Evolutionary conservation across 2,113 vertebrate genomes (phyloP).

Genomic region (Hippopotamus amphibius): DNA sequence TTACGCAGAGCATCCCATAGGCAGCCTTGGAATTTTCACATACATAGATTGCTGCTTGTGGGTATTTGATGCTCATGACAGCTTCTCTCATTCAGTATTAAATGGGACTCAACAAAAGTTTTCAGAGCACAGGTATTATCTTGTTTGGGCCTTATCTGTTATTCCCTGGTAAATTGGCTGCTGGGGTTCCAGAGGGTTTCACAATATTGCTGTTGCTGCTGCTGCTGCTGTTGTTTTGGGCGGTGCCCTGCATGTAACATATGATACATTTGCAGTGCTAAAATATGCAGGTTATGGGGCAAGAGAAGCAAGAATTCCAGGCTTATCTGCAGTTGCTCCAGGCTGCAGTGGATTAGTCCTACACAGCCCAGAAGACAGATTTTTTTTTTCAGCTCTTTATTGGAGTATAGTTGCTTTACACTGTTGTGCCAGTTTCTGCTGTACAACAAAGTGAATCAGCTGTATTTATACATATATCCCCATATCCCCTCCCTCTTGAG

Average conservation of each 20-base stretch:
- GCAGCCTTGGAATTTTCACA: background rate
- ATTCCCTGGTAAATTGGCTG: background rate
- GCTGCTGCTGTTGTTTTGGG: background rate
- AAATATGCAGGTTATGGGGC: background rate
- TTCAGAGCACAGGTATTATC: background rate
- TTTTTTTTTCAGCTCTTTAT: no score
- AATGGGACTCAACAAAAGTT: background rate
- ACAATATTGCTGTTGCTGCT: background rate
- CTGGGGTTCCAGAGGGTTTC: background rate
- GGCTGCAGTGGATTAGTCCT: background rate
- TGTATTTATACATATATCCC: no score
- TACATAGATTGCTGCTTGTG: background rate
- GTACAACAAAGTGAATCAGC: no score
- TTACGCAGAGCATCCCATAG: background rate
- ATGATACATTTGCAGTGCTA: background rate
- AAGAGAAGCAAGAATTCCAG: no score
- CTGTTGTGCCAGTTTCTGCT: no score
- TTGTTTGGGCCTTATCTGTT: background rate
- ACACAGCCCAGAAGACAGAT: background rate
- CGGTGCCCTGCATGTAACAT: background rate
- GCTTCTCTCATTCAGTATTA: background rate
- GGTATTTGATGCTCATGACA: background rate
- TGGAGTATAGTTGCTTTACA: no score
- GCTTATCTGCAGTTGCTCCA: background rate
- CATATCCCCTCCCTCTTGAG: no score